Evolutionary conservation across 2,797 vertebrate genomes (phyloP), one percentile per base, ranked within the genome.

Genomic region (Sebastes melanostomus): DNA sequence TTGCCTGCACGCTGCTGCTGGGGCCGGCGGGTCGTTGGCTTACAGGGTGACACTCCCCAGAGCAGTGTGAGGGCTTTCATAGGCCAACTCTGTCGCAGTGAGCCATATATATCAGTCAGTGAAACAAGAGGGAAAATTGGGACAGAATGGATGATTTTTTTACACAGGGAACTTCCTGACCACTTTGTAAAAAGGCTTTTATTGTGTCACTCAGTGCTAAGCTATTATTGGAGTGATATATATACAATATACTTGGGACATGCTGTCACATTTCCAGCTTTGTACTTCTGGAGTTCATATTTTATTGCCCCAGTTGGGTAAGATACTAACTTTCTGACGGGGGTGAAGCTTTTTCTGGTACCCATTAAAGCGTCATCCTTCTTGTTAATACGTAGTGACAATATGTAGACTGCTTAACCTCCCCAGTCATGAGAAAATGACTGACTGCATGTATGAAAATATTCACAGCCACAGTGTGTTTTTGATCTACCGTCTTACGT

Each of bases 11-110:
- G 88, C 90, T 86, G 91, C 86, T 67, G 81, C 72, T 77, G 87
- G 72, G 89, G 86, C 88, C 27, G 22, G 81, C 59, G 75, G 87
- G 80, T 89, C 75, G 77, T 69, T 72, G 67, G 89, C 86, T 86
- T 85, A 80, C 74, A 67, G 87, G 85, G 86, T 92, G 92, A 93
- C 92, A 89, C 92, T 93, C 91, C 88, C 85, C 87, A 91, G 89
- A 90, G 81, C 84, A 81, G 84, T 54, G 66, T 27, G 80, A 86
- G 52, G 72, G 74, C 79, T 77, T 84, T 88, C 72, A 54, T 24
- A 82, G 83, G 66, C 78, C 79, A 75, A 68, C 65, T 66, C 72
- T 63, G 67, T 85, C 66, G 13, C 72, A 74, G 63, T 46, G 72
- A 81, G 88, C 68, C 36, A 75, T 80, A 38, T 38, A 16, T 52